Conservation (phyloP, 2,797 vertebrate species). For the Gallirallus australis region DNA sequence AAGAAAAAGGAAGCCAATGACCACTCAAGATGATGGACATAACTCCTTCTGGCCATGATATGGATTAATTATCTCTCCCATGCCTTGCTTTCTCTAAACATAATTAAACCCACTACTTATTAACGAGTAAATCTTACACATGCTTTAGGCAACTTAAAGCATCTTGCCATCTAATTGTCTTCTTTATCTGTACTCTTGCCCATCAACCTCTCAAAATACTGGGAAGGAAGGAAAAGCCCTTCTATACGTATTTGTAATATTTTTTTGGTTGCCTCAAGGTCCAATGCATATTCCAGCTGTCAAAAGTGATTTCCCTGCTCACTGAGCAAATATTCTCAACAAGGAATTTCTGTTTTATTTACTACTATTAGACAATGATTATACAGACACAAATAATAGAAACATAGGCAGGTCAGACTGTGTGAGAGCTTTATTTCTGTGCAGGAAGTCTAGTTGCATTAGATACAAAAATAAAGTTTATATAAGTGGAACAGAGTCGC, state of each 20-base stretch:
- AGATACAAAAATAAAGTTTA: slow-evolving; percentile 17
- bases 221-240: slow-evolving; percentile 29
- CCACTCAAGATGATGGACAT: not conserved
- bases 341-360: slow-evolving; percentile 9
- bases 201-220: not conserved
- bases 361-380: slow-evolving; percentile 14
- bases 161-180: slow-evolving; percentile 22
- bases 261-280: slow-evolving; percentile 31
- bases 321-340: slow-evolving; percentile 47
- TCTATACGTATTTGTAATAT: not conserved
- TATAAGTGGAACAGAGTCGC: not conserved
- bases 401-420: slow-evolving; percentile 5
- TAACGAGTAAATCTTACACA: not conserved
- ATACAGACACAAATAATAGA: not conserved
- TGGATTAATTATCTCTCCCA: slow-evolving; percentile 1
- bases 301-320: slow-evolving; percentile 63
- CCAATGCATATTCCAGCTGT: slow-evolving; percentile 46
- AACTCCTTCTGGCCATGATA: not conserved
- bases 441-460: slow-evolving; percentile 3
- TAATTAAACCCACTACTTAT: slow-evolving; percentile 31
- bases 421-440: slow-evolving; percentile 10
- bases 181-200: not conserved
- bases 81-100: not conserved
- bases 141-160: slow-evolving; percentile 51
- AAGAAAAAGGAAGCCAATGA: not conserved